These are phyloP conservation scores for Theocolax elegans DNA, from an alignment of 1,140 invertebrate genomes.

Conservation along the genomic window DNA sequence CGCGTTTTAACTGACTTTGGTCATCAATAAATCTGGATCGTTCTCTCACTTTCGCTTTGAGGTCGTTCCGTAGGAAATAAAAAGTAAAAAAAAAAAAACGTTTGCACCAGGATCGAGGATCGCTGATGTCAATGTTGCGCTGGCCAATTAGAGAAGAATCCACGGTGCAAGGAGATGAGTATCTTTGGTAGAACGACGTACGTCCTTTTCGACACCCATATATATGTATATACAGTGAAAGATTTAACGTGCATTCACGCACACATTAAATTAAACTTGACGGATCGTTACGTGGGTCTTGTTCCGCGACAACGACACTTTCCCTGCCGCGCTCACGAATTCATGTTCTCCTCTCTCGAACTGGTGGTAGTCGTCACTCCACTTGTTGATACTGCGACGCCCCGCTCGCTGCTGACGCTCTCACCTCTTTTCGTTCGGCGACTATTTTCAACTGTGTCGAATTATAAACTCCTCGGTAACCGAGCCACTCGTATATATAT, in stretches of 20 bases:
- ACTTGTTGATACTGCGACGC: constrained; percentile 52
- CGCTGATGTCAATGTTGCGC: constrained; percentile 24
- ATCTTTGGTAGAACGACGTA: constrained; percentile 39
- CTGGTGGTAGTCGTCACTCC: constrained; percentile 33
- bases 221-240: neutral
- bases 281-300: constrained; percentile 39
- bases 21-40: neutral
- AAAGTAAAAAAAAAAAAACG: constrained; percentile 1
- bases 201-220: neutral
- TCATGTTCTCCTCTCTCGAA: neutral
- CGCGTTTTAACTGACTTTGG: no score
- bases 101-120: no score
- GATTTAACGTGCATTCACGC: constrained; percentile 40
- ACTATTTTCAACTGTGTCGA: no score
- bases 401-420: constrained; percentile 35
- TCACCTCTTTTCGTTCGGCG: constrained; percentile 15
- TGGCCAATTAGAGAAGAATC: constrained; percentile 52
- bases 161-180: constrained; percentile 47
- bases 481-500: no score
- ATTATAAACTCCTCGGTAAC: no score
- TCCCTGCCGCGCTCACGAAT: neutral
- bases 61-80: no score
- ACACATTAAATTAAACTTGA: constrained; percentile 48
- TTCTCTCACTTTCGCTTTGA: neutral
- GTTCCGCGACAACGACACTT: constrained; percentile 12